Conservation (phyloP, 1,140 invertebrate genomes). For the Colletes gigas region DNA sequence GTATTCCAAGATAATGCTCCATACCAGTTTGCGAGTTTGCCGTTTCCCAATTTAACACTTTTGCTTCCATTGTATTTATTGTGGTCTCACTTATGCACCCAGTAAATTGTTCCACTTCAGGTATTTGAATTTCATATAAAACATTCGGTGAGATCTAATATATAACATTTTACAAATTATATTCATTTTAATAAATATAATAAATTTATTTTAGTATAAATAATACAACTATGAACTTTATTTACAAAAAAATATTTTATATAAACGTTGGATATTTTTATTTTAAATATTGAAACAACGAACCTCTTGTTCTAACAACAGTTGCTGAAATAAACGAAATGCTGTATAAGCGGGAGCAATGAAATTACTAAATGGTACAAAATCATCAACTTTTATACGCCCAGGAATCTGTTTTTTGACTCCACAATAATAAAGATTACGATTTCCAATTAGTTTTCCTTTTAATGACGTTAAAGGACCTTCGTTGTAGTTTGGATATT, state of each 20-base stretch:
- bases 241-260: background rate
- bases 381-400: conserved; percentile 84
- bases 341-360: conserved; percentile 83
- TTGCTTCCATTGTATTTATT: conserved; percentile 49
- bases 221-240: background rate
- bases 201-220: no score
- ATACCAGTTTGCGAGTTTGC: conserved; percentile 72
- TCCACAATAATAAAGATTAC: conserved; percentile 88
- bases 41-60: conserved; percentile 65
- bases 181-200: background rate
- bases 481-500: conserved; percentile 87
- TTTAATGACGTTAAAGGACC: conserved; percentile 90
- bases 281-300: conserved; percentile 24
- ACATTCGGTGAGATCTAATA: conserved; percentile 74
- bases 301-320: conserved; percentile 66
- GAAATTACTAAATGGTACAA: conserved; percentile 86
- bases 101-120: conserved; percentile 73
- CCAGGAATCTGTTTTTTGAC: conserved; percentile 81
- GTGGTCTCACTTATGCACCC: conserved; percentile 73
- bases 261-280: background rate
- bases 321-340: conserved; percentile 58
- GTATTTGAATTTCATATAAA: conserved; percentile 79
- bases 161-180: background rate
- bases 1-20: conserved; percentile 78
- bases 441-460: conserved; percentile 89